Percentiles rank a stretch among this genome's conserved stretches.
Conservation (phyloP, 2,113 vertebrate genomes). For the Pseudorectes ferrugineus region DNA sequence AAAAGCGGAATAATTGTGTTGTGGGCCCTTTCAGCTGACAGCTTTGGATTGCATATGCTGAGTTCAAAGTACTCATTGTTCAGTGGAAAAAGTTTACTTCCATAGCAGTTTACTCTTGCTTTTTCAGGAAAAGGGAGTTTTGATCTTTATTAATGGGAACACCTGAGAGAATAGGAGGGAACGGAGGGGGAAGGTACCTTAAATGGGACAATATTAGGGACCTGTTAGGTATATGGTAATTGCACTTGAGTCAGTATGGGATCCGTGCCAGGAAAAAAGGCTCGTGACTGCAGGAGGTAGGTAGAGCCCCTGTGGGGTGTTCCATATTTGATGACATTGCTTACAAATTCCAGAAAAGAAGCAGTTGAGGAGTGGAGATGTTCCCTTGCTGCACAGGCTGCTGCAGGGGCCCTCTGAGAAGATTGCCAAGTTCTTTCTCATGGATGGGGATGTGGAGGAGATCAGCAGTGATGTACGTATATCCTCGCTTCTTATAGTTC, state of each 20-base stretch:
- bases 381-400: conserved; percentile 87
- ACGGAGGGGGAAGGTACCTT: no score
- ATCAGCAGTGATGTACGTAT: conserved; percentile 86
- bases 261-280: background rate
- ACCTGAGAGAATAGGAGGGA: background rate
- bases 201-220: background rate
- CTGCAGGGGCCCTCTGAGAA: conserved; percentile 87
- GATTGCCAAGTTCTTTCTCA: conserved; percentile 88
- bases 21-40: background rate
- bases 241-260: background rate
- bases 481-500: fast-evolving
- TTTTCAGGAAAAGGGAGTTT: background rate
- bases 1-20: background rate
- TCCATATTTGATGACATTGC: background rate
- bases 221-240: background rate
- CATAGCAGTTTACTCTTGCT: background rate
- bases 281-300: background rate
- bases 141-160: background rate
- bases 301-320: no score
- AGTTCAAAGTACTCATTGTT: background rate
- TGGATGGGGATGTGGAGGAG: conserved; percentile 88
- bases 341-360: conserved; percentile 77
- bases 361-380: conserved; percentile 77
- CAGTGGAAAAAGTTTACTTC: background rate
- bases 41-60: background rate